Conservation (phyloP, 1,140 invertebrate genomes). For the Tetramorium alpestre region DNA sequence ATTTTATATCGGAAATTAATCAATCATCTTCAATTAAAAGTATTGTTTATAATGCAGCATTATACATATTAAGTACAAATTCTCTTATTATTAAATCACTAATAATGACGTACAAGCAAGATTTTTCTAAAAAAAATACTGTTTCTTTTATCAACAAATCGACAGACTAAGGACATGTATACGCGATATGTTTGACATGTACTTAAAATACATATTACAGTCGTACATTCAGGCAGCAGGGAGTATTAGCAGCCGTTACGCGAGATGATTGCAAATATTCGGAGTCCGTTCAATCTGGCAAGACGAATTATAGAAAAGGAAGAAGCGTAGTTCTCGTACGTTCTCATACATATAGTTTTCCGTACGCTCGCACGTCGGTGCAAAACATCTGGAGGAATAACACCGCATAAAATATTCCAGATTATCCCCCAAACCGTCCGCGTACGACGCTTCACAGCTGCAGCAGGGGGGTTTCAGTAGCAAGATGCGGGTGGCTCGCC, state of each 20-base stretch:
- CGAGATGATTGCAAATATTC: conserved; percentile 28
- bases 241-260: not conserved
- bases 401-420: conserved; percentile 46
- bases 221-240: not conserved
- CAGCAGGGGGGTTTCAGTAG: conserved; percentile 21
- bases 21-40: not conserved
- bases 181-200: not conserved
- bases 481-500: conserved; percentile 17
- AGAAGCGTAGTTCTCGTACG: conserved; percentile 1
- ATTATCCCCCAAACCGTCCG: conserved; percentile 44
- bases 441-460: conserved; percentile 52
- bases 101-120: not conserved
- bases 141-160: not conserved
- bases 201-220: not conserved
- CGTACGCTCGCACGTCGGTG: not conserved
- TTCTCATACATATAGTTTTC: conserved; percentile 12
- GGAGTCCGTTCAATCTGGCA: not conserved
- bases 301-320: conserved; percentile 20
- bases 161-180: not conserved
- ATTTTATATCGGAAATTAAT: not conserved
- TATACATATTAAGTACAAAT: conserved; percentile 3
- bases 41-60: not conserved
- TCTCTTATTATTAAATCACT: not conserved
- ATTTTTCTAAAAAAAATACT: not conserved
- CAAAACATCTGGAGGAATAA: conserved; percentile 59